Conservation (phyloP, 2,888 invertebrate species). For the Leucophora obtusa region DNA sequence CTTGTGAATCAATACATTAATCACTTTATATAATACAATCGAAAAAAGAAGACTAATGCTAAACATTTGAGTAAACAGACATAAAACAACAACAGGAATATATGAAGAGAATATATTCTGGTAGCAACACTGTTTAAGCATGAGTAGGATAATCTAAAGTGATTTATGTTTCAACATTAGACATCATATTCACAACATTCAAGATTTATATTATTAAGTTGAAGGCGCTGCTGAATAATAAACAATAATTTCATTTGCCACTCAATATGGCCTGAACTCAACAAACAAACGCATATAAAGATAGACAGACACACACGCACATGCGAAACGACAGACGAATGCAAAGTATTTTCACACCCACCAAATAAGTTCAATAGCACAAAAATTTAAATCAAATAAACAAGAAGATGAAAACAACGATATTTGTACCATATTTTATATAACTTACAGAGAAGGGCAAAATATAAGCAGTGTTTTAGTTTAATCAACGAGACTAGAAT, state of each 20-base stretch:
- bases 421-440: background rate
- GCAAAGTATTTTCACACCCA: conserved; percentile 35
- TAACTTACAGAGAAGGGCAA: background rate
- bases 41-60: conserved; percentile 28
- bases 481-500: too few species aligned
- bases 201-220: conserved; percentile 33
- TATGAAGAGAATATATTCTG: conserved; percentile 12
- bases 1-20: conserved; percentile 41
- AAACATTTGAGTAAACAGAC: conserved; percentile 51
- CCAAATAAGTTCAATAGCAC: conserved; percentile 43
- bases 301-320: background rate
- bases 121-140: background rate
- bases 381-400: conserved; percentile 32
- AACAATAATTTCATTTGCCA: conserved; percentile 55
- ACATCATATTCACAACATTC: conserved; percentile 52
- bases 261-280: conserved; percentile 24
- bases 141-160: conserved; percentile 41
- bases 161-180: conserved; percentile 55
- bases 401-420: background rate
- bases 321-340: background rate
- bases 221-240: conserved; percentile 30
- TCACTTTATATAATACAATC: conserved; percentile 17
- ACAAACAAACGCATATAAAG: background rate
- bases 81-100: background rate
- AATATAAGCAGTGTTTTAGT: too few species aligned